Evolutionary conservation across 1,140 invertebrate species (phyloP).

Genomic region (Aphelenchoides besseyi): DNA sequence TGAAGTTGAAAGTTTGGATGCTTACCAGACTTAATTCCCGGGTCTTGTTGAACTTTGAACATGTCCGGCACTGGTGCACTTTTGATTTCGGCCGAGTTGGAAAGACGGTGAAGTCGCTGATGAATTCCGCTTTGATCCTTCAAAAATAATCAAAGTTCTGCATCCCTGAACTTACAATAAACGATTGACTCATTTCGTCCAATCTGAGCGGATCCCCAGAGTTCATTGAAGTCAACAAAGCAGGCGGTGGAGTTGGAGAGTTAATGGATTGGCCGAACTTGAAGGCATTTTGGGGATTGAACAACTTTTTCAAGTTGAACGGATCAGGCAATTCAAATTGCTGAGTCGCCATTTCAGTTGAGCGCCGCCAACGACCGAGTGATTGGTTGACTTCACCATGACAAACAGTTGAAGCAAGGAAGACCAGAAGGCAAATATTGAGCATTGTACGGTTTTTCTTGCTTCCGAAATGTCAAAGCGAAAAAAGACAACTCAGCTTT

Average conservation of each 20-base stretch:
- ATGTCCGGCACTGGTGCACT: neutral
- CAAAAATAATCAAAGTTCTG: no score
- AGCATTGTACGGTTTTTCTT: neutral
- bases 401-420: neutral
- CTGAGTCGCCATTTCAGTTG: neutral
- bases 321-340: neutral
- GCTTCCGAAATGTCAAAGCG: no score
- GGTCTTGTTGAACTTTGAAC: neutral
- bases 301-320: neutral
- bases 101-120: neutral
- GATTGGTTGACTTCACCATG: no score
- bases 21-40: neutral
- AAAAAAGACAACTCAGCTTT: neutral
- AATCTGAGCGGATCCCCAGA: no score
- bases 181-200: no score
- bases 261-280: no score
- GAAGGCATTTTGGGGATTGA: neutral
- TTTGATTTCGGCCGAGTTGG: neutral
- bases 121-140: neutral
- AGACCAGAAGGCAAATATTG: neutral
- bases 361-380: neutral
- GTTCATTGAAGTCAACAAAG: no score
- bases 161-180: no score
- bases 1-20: neutral
- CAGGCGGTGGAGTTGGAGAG: no score